Evolutionary conservation across 92 coral and sea anemone genomes (phyloP), one percentile per base, ranked within the genome.

Genomic region (Epizoanthus fatuus): DNA sequence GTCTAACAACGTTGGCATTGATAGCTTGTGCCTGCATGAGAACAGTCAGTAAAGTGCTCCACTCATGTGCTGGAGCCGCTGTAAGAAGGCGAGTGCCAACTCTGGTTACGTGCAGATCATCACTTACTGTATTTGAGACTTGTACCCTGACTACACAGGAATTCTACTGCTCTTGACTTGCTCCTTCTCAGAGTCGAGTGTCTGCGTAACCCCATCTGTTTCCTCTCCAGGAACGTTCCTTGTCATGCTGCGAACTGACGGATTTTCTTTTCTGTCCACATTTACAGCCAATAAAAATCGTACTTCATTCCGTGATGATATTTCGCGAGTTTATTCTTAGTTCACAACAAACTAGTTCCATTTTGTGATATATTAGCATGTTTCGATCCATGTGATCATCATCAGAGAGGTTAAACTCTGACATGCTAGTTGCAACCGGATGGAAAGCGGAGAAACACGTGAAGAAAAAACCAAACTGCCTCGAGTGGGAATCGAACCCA

Each of bases 241-340:
- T 40, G 44, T 40, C 44, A 40, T 40, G 5, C 44, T 55, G 64
- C 85, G 74, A 52, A 47, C 92, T 1, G 83, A 62, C 17, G 45
- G 45, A 40, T 40, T 40, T 40, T 40, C 45, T 40, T 40, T 40
- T 40, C 45, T 40, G 6, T 3, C 6, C 45, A 40, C 45, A 40
- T 40, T 5, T 40, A 40, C 4, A 89, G 84, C 85, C 89, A 84
- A 55, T 68, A 68, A 49, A 49, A 89, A 60, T 89, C 92, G 45
- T 89, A 3, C 45, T 40, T 40, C 45, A 40, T 40, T 40, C 1
- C 4, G 1, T 40, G 45, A 40, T 40, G 45, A 40, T 40, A 40
- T 40, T 40, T 40, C 6, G 0, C 45, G 45, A 40, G 1, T 40
- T 40, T 40, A 40, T 40, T 40, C 45, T 40, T 40, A 5, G 45